Base-by-base conservation (phyloP, 2,888 invertebrate species). In the Parthenolecanium corni region DNA sequence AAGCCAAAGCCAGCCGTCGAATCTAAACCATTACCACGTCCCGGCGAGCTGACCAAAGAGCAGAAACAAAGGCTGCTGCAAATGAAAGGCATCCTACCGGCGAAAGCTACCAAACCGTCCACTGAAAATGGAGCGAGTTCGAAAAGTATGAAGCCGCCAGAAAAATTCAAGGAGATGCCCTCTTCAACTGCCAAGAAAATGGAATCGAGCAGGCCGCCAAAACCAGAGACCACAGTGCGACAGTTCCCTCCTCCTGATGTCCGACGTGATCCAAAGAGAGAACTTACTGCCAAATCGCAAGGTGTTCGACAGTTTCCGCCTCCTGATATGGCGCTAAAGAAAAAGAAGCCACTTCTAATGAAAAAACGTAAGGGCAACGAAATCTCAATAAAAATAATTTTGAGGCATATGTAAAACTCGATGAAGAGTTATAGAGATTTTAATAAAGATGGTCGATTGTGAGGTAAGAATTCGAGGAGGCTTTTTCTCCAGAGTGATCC, bases 161-260 rank as follows among this genome's bases (percentile, higher is more conserved):
- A 38, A 52, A 2, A 20, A 38, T 12, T 20, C 36, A n/a, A 40
- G 23, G 20, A 54, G 42, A 54, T 12, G n/a, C 38, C n/a, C 42
- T 38, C n/a, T 6, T 6, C 40, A 40, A 16, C 42, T 44, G 64
- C 47, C 58, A 25, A 65, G 52, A 61, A 16, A 62, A 24, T 44
- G 52, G 57, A 57, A 21, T 53, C 61, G 18, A 61, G 46, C 52
- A 62, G 36, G 52, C 66, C n/a, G 4, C 79, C 81, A 14, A 78
- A 81, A 0, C 74, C 74, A 1, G 80, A 80, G 68, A 63, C 73
- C 49, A 71, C 69, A 64, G 68, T 72, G 1, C 70, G 71, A 64
- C 71, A 73, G 69, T 72, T 72, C 38, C 72, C 73, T 40, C 72
- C 73, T 11, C 57, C 69, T 20, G 73, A 75, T 69, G 68, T 72